Percentiles rank a stretch among this genome's conserved stretches.
phyloP scores from a whole-genome alignment of 2,797 vertebrate species.

The Centropyge bicolor region DNA sequence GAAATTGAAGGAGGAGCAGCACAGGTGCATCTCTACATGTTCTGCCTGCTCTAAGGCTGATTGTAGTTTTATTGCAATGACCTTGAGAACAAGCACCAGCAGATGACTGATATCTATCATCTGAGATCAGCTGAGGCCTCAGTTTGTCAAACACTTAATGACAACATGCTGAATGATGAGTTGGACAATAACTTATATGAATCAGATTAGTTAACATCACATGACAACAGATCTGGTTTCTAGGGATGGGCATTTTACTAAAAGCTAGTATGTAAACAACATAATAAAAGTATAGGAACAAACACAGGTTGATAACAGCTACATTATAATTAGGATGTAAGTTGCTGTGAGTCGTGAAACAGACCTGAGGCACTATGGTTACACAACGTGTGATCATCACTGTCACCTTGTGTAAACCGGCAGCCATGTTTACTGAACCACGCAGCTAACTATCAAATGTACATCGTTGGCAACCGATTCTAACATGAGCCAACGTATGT shows the following conservation, averaged over 20 bases:
- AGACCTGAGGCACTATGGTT: constrained; percentile 2
- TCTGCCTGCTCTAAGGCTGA: neutral
- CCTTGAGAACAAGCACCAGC: constrained; percentile 61
- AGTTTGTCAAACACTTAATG: accelerated
- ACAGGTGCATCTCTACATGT: neutral
- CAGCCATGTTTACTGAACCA: constrained; percentile 26
- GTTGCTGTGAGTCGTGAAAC: neutral
- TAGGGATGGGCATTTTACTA: neutral
- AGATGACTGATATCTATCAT: neutral
- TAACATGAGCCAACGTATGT: neutral
- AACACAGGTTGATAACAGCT: neutral
- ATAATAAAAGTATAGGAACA: neutral
- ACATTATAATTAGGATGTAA: neutral
- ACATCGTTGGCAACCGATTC: accelerated
- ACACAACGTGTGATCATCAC: constrained; percentile 48
- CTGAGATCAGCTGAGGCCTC: neutral
- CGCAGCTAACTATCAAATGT: neutral
- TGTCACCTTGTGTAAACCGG: constrained; percentile 34
- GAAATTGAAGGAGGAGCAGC: neutral
- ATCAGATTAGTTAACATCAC: neutral
- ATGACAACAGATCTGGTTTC: neutral
- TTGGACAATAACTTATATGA: neutral
- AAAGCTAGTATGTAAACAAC: neutral
- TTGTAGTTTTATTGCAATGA: constrained; percentile 46
- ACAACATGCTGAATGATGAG: neutral